Evolutionary conservation across 2,888 invertebrate species (phyloP).

Genomic region (Megastigmus dorsalis): DNA sequence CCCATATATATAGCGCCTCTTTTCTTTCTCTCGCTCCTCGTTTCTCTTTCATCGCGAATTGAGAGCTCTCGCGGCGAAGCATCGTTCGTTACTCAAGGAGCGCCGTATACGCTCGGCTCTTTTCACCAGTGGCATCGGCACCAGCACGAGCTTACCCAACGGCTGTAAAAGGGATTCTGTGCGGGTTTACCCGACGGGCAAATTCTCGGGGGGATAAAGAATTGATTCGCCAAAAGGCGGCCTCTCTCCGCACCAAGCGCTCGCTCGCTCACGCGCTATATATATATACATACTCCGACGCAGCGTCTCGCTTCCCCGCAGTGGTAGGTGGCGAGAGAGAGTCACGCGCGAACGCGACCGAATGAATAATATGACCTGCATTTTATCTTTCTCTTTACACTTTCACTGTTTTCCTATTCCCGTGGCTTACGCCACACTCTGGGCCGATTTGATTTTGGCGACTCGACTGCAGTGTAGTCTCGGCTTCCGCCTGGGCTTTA

Average conservation of each 20-base stretch:
- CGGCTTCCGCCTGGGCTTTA: no score
- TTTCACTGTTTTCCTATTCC: slow-evolving; percentile 1
- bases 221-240: slow-evolving; percentile 33
- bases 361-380: slow-evolving; percentile 32
- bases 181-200: background rate
- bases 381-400: slow-evolving; percentile 26
- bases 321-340: no score
- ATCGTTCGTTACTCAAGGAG: slow-evolving; percentile 37
- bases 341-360: no score
- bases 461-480: no score
- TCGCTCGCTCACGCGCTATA: no score
- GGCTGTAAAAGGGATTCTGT: slow-evolving; percentile 36
- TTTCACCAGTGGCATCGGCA: background rate
- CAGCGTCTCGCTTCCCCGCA: no score
- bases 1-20: no score
- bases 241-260: no score
- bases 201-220: slow-evolving; percentile 28
- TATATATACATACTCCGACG: no score
- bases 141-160: slow-evolving; percentile 11
- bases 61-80: slow-evolving; percentile 31
- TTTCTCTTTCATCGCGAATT: slow-evolving; percentile 27
- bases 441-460: no score
- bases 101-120: no score
- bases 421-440: no score
- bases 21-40: slow-evolving; percentile 13